Evolutionary conservation across 2,888 invertebrate species (phyloP).

Genomic region (Ephialtes manifestator): DNA sequence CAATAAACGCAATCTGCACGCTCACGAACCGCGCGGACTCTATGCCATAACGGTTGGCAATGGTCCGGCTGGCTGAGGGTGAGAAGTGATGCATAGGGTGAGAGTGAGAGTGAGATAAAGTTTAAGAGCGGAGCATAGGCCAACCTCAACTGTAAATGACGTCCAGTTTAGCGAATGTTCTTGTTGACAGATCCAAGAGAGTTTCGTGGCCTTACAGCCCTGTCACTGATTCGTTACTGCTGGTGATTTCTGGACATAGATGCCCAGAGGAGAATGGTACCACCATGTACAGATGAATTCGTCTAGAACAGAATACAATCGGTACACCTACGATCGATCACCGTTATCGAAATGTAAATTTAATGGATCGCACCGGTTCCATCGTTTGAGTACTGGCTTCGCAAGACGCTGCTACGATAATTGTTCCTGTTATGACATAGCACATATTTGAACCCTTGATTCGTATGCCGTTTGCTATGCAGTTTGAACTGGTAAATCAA

Average conservation of each 20-base stretch:
- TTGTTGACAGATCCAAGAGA: constrained; percentile 55
- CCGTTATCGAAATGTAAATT: constrained; percentile 64
- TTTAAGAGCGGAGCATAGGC: constrained; percentile 6
- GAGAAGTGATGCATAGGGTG: not conserved
- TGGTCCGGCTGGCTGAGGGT: constrained; percentile 16
- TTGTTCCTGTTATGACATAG: constrained; percentile 50
- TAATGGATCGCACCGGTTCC: constrained; percentile 46
- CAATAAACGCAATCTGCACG: constrained; percentile 78
- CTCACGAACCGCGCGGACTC: constrained; percentile 41
- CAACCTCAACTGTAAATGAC: constrained; percentile 60
- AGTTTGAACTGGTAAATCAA: not conserved
- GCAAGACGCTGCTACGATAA: constrained; percentile 60
- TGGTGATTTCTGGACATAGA: constrained; percentile 29
- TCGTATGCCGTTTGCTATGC: not conserved
- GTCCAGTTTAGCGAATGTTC: constrained; percentile 54
- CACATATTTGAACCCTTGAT: constrained; percentile 51
- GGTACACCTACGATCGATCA: constrained; percentile 46
- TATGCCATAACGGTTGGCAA: constrained; percentile 50
- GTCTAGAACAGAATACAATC: constrained; percentile 6
- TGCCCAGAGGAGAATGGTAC: constrained; percentile 33
- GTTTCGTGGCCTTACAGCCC: constrained; percentile 45
- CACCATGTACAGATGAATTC: constrained; percentile 26
- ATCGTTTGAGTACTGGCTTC: constrained; percentile 26
- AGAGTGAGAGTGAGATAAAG: constrained; percentile 22
- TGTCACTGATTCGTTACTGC: not conserved